phyloP scores from a whole-genome alignment of 2,113 vertebrate species.

The Cyrtonyx montezumae region DNA sequence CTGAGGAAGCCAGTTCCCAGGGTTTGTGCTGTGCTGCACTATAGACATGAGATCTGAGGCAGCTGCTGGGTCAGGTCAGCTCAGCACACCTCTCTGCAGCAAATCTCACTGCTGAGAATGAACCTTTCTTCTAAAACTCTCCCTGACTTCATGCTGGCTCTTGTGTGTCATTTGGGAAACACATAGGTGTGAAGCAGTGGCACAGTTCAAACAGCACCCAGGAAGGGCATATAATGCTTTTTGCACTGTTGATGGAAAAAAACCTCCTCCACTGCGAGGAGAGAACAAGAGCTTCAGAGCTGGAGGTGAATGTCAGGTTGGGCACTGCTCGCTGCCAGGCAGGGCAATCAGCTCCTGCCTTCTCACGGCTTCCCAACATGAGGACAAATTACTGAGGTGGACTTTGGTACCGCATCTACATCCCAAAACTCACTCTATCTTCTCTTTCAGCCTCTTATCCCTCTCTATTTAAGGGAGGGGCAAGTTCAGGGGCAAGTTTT shows the following conservation, averaged over 20 bases:
- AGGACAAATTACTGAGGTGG: background rate
- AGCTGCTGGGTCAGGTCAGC: background rate
- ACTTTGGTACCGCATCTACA: background rate
- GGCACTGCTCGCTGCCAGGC: rapidly evolving
- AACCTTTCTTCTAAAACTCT: background rate
- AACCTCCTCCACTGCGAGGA: background rate
- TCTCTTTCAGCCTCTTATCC: background rate
- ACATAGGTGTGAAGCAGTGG: background rate
- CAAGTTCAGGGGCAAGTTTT: background rate
- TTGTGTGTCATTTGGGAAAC: background rate
- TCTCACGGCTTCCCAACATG: background rate
- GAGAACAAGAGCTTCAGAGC: background rate
- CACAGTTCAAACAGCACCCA: background rate
- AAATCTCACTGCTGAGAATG: background rate
- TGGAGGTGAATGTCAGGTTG: background rate
- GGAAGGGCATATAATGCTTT: background rate
- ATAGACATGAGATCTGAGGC: background rate
- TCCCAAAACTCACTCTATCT: background rate
- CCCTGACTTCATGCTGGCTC: background rate
- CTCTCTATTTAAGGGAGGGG: background rate
- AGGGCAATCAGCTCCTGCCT: background rate
- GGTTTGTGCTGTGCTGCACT: background rate
- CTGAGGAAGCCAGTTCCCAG: background rate
- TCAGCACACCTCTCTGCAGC: background rate
- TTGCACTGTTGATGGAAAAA: background rate